These are phyloP conservation scores for Acanthopleura granulata DNA, from an alignment of 2,888 invertebrate species.

Conservation along the genomic window DNA sequence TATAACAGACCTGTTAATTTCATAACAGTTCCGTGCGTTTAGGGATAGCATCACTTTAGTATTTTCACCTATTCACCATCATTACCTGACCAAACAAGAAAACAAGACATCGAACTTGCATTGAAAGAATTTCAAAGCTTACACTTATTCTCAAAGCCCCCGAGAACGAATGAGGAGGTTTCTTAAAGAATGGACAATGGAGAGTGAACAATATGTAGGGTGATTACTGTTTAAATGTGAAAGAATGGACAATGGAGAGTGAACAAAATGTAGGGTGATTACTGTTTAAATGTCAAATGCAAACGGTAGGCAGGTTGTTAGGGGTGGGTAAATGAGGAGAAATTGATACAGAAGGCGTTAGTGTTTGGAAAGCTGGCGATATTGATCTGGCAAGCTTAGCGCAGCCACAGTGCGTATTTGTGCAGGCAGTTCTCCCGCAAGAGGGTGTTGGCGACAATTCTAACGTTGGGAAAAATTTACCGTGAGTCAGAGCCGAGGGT, in stretches of 20 bases:
- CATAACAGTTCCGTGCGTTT: no score
- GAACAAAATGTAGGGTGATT: background rate
- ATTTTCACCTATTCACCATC: no score
- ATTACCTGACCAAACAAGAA: no score
- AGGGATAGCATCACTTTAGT: no score
- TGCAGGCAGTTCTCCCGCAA: background rate
- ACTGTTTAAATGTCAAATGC: slow-evolving; percentile 6
- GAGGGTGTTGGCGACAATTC: background rate
- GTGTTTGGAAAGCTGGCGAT: background rate
- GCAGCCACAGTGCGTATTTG: background rate
- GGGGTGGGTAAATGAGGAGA: slow-evolving; percentile 9
- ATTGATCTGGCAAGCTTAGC: slow-evolving; percentile 8
- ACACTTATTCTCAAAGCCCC: no score
- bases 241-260: slow-evolving; percentile 18
- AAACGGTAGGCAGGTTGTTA: background rate
- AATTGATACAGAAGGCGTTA: slow-evolving; percentile 4
- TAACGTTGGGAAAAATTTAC: background rate
- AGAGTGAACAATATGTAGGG: background rate
- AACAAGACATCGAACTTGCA: no score
- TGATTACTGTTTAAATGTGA: slow-evolving; percentile 9
- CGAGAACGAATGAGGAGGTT: no score
- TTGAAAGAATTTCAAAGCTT: no score
- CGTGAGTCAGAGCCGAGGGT: background rate
- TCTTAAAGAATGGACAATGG: slow-evolving; percentile 17
- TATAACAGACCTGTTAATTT: no score